Percentiles rank a stretch among this genome's conserved stretches.
Evolutionary conservation across 1,140 invertebrate genomes (phyloP).

Genomic region (Batillaria attramentaria): DNA sequence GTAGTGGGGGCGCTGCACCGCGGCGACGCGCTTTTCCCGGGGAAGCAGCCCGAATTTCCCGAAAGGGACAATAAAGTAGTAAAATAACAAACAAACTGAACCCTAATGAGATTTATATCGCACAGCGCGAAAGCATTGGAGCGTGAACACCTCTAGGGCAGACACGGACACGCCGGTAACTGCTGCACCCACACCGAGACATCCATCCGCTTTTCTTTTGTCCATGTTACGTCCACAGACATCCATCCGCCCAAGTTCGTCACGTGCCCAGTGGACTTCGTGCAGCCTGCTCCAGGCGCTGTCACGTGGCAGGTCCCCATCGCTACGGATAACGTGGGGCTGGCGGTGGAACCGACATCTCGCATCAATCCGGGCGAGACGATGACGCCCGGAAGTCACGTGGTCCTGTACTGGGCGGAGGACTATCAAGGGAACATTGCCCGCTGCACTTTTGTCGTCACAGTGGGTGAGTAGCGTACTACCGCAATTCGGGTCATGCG

Average conservation of each 20-base stretch:
- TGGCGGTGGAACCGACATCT: not conserved
- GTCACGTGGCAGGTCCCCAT: conserved; percentile 22
- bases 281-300: not conserved
- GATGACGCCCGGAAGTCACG: conserved; percentile 10
- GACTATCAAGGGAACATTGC: conserved; percentile 29
- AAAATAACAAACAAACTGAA: no score
- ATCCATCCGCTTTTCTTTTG: no score
- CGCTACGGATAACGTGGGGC: conserved; percentile 28
- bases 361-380: conserved; percentile 6
- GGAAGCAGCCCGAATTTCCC: no score
- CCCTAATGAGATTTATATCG: no score
- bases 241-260: conserved; percentile 7
- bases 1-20: no score
- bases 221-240: no score
- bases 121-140: no score
- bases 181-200: no score
- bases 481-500: not conserved
- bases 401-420: conserved; percentile 18
- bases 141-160: no score
- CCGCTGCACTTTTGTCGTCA: conserved; percentile 27
- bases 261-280: conserved; percentile 10
- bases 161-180: no score
- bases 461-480: not conserved
- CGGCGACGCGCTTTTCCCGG: no score
- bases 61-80: no score